These are phyloP conservation scores for Drosophila pallidifrons DNA, from an alignment of 1,140 invertebrate species.

Conservation along the genomic window DNA sequence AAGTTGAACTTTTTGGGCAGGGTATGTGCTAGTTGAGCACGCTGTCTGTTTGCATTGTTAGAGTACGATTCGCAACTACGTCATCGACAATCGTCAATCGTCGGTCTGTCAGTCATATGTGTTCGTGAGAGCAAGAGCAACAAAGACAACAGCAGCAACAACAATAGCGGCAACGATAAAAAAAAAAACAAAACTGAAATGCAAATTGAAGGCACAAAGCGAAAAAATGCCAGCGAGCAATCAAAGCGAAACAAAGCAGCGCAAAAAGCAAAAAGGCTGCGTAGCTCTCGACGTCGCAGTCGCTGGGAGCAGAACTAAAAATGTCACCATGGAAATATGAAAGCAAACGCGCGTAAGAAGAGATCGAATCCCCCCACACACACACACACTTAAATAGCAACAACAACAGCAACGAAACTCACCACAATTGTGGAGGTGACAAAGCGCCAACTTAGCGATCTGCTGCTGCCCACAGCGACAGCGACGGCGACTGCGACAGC, in stretches of 20 bases:
- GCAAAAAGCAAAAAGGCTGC: constrained; percentile 11
- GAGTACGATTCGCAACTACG: constrained; percentile 20
- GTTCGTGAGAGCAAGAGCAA: constrained; percentile 4
- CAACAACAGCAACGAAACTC: constrained; percentile 27
- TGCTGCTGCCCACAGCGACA: constrained; percentile 1
- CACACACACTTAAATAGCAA: constrained; percentile 31
- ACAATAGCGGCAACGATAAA: constrained; percentile 12
- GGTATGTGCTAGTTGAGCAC: background rate
- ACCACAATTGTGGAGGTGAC: constrained; percentile 61
- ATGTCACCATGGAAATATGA: constrained; percentile 55
- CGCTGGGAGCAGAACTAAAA: constrained; percentile 33
- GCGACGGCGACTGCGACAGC: background rate
- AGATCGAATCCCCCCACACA: constrained; percentile 39
- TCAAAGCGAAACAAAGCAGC: constrained; percentile 68
- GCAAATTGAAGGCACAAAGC: constrained; percentile 80
- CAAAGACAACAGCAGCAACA: constrained; percentile 20
- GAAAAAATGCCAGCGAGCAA: constrained; percentile 65
- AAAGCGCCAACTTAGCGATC: constrained; percentile 41
- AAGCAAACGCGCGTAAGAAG: constrained; percentile 17
- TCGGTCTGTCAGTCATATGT: constrained; percentile 24
- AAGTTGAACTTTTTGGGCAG: background rate
- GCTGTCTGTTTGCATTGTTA: background rate
- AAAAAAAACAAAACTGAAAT: constrained; percentile 58
- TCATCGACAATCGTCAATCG: constrained; percentile 31
- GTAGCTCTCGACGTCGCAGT: background rate